Evolutionary conservation across 2,113 vertebrate genomes (phyloP).

Genomic region (Phaethornis superciliosus): DNA sequence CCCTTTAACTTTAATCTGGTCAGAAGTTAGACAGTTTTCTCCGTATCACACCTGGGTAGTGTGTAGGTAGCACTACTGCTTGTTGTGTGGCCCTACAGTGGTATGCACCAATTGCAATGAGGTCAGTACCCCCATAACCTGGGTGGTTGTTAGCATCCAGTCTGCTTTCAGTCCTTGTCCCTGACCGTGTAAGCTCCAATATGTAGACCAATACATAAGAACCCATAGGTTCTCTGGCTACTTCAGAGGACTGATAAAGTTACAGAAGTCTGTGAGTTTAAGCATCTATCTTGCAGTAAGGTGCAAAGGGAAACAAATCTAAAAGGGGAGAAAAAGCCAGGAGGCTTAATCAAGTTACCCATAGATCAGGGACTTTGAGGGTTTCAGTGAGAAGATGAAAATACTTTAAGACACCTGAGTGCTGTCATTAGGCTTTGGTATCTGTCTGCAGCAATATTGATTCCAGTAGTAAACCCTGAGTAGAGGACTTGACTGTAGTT

Average conservation of each 20-base stretch:
- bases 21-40: neutral
- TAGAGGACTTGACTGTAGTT: neutral
- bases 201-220: too few species aligned
- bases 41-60: fast-evolving
- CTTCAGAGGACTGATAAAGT: neutral
- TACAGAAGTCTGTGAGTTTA: neutral
- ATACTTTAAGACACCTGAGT: neutral
- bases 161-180: neutral
- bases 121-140: fast-evolving
- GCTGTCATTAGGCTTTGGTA: neutral
- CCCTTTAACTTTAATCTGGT: neutral
- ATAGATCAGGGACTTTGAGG: neutral
- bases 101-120: neutral
- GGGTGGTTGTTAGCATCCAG: fast-evolving
- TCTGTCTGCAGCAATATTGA: neutral
- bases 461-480: neutral
- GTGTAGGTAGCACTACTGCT: neutral
- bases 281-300: neutral
- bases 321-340: neutral
- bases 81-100: neutral
- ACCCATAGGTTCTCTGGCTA: neutral
- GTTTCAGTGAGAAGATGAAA: neutral
- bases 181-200: neutral
- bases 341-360: neutral
- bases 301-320: neutral